Base-by-base conservation (phyloP, 2,888 invertebrate species). In the Panzeria rudis region DNA sequence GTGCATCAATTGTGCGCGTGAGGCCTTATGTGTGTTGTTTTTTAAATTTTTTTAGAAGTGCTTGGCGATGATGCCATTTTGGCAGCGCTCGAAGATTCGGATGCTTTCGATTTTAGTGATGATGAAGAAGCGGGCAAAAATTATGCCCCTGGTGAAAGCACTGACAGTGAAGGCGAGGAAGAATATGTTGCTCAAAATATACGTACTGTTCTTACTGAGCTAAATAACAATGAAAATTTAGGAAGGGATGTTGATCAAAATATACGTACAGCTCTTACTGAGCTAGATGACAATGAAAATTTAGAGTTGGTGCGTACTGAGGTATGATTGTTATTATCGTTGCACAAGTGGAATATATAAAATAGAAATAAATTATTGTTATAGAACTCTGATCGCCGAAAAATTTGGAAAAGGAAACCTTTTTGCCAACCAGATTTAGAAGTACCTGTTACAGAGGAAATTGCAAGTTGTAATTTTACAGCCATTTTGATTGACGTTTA, bases 381-480 rank as follows among this genome's bases (percentile, higher is more conserved):
- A 44, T 64, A 47, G 64, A 64, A 44, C 64, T 25, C 52, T 56
- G 52, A 54, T 35, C 66, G 76, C 66, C 64, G 76, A 29, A 35
- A 50, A 35, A 66, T 76, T 38, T 66, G 76, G 66, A 76, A 44
- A 76, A 38, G 41, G n/a, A 64, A 76, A 66, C 66, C 66, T 25
- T 76, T 76, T 76, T 76, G 54, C 52, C 76, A 50, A 47, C 66
- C 54, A 76, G n/a, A n/a, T n/a, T n/a, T n/a, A n/a, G n/a, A n/a
- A n/a, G n/a, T n/a, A n/a, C n/a, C n/a, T n/a, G n/a, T n/a, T n/a
- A n/a, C n/a, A n/a, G n/a, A n/a, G n/a, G n/a, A n/a, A n/a, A n/a
- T n/a, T n/a, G n/a, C n/a, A n/a, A n/a, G n/a, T n/a, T n/a, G n/a
- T n/a, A n/a, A n/a, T n/a, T n/a, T n/a, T n/a, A n/a, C n/a, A n/a